Percentiles rank a stretch among this genome's conserved stretches.
phyloP scores from a whole-genome alignment of 2,113 vertebrate genomes.

The Alouatta palliata region DNA sequence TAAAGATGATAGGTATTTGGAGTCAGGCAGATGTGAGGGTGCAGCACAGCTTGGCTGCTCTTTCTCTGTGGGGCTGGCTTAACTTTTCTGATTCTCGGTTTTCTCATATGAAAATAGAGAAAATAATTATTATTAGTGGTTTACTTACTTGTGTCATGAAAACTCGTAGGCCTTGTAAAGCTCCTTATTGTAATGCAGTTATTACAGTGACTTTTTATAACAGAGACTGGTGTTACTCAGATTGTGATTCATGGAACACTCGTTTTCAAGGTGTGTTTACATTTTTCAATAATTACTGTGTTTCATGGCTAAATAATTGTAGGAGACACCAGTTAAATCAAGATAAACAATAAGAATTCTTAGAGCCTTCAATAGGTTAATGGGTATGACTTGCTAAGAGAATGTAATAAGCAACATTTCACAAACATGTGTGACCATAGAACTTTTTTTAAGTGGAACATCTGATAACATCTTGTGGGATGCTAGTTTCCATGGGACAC shows the following conservation, averaged over 20 bases:
- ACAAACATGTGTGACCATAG: neutral
- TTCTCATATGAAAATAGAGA: neutral
- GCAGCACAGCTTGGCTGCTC: neutral
- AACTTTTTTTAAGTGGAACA: neutral
- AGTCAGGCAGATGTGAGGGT: neutral
- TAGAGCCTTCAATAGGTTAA: conserved; percentile 3
- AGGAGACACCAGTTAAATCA: conserved; percentile 9
- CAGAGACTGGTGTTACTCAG: neutral
- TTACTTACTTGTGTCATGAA: neutral
- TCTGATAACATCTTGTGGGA: neutral
- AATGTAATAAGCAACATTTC: neutral
- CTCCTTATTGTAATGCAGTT: neutral
- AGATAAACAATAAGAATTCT: neutral
- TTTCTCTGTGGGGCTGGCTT: neutral
- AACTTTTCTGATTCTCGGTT: neutral
- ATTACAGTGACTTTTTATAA: neutral
- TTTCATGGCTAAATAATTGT: neutral
- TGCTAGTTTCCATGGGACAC: neutral
- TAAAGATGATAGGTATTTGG: neutral
- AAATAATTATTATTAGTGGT: neutral
- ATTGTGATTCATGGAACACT: conserved; percentile 2
- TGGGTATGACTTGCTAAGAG: neutral
- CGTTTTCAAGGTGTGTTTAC: neutral
- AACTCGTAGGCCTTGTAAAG: neutral
- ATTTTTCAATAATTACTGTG: conserved; percentile 38